phyloP scores from a whole-genome alignment of 1,140 invertebrate species.

The Temnothorax curvispinosus region DNA sequence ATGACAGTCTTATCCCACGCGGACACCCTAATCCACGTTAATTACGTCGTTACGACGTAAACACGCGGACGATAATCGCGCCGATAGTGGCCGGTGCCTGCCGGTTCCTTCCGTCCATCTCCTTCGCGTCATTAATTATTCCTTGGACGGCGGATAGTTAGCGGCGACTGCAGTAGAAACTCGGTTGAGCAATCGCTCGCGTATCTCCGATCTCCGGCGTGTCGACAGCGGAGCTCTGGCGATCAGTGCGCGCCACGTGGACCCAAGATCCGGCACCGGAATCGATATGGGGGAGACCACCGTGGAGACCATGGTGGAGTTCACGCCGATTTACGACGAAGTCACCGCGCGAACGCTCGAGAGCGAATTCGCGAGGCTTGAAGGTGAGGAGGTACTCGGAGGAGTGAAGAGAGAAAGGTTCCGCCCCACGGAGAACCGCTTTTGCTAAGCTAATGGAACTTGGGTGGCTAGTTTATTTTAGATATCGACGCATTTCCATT shows the following conservation, averaged over 20 bases:
- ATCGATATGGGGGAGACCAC: constrained; percentile 58
- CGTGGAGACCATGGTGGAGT: constrained; percentile 59
- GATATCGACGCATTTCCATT: neutral
- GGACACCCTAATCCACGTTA: neutral
- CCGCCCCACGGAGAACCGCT: too few species aligned
- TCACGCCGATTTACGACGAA: constrained; percentile 74
- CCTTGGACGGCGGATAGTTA: neutral
- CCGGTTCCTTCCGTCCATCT: neutral
- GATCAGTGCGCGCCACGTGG: neutral
- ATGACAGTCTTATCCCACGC: neutral
- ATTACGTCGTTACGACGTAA: neutral
- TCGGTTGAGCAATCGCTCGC: neutral
- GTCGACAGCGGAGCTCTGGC: neutral
- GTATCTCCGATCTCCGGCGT: neutral
- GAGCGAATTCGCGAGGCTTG: constrained; percentile 75
- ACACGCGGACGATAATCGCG: neutral
- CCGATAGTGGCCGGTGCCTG: too few species aligned
- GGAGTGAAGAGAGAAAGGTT: neutral
- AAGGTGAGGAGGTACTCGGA: constrained; percentile 66
- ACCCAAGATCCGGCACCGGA: neutral
- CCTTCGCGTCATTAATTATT: too few species aligned
- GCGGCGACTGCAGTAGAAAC: neutral
- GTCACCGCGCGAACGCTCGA: constrained; percentile 64
- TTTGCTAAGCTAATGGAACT: neutral
- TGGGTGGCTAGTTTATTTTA: neutral